These are phyloP conservation scores for Octodon degus DNA, from an alignment of 2,113 vertebrate genomes.

Conservation along the genomic window DNA sequence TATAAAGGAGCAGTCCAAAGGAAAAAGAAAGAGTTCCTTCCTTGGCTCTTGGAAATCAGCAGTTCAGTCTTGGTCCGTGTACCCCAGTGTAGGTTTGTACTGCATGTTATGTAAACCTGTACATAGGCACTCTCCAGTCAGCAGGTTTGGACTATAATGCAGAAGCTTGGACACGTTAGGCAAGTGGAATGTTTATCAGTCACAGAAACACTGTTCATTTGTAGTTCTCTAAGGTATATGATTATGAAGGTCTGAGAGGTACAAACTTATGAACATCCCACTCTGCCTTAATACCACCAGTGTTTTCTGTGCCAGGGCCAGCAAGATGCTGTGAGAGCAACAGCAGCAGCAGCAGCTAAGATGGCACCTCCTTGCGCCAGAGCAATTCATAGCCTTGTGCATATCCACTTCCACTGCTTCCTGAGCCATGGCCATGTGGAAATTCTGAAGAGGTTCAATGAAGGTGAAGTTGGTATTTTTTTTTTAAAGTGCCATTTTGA, in stretches of 20 bases:
- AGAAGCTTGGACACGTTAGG: background rate
- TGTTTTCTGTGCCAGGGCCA: background rate
- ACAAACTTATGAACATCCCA: background rate
- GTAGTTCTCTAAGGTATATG: background rate
- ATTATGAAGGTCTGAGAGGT: background rate
- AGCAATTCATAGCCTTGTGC: fast-evolving
- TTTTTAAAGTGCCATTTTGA: background rate
- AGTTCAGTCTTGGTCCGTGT: background rate
- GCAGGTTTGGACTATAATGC: background rate
- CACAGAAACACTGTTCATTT: background rate
- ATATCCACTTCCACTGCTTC: background rate
- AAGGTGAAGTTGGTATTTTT: background rate
- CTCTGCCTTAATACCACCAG: background rate
- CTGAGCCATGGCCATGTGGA: fast-evolving
- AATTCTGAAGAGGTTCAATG: background rate
- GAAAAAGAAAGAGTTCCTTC: background rate
- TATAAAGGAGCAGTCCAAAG: background rate
- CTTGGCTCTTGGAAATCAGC: background rate
- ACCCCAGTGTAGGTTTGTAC: background rate
- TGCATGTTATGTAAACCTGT: background rate
- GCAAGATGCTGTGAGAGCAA: fast-evolving
- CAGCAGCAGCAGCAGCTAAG: too few species aligned
- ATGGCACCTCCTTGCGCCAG: fast-evolving
- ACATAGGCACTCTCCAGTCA: too few species aligned
- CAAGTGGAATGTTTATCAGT: background rate